Base-by-base conservation (phyloP, 1,140 invertebrate genomes). In the Saccostrea cuccullata region DNA sequence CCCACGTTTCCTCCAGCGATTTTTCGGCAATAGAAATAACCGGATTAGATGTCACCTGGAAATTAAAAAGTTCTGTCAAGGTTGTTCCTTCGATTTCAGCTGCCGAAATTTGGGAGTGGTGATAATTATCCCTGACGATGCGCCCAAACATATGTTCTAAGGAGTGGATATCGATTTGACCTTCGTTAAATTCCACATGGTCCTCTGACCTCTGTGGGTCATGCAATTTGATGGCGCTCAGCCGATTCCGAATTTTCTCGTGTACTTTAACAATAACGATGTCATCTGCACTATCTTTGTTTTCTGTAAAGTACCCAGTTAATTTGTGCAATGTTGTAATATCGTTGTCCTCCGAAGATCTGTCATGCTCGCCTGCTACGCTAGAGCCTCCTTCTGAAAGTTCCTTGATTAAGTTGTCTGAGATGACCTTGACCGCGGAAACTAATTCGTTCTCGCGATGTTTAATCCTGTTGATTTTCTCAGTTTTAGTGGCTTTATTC, bases 401-500 rank as follows among this genome's bases (percentile, higher is more conserved):
- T 26, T 77, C 70, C 70, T 84, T 84, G 20, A 84, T 56, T 26
- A 84, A 55, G 20, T 40, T 84, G 8, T 55, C 55, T 23, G 82
- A 55, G 12, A 84, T 56, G 40, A 55, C 82, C 40, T 84, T 84
- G 17, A 84, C 82, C 3, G 55, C 55, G 26, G 82, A 55, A 20
- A 84, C 30, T 55, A 84, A 55, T 55, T 84, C 82, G 17, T 56
- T 47, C 47, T 84, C 82, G 23, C 82, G 40, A 56, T 56, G 40
- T 84, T 55, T 84, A 84, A 84, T 84, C 47, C 55, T 23, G 40
- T 55, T 84, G 17, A 55, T 84, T 55, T 84, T 84, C n/a, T 55
- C 82, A 15, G 40, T 30, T 55, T 55, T n/a, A 55, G 40, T 20
- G 6, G 47, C n/a, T 55, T n/a, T 55, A 56, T 84, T 84, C 55